Evolutionary conservation across 2,113 vertebrate genomes (phyloP).

Genomic region (Pangasianodon hypophthalmus): DNA sequence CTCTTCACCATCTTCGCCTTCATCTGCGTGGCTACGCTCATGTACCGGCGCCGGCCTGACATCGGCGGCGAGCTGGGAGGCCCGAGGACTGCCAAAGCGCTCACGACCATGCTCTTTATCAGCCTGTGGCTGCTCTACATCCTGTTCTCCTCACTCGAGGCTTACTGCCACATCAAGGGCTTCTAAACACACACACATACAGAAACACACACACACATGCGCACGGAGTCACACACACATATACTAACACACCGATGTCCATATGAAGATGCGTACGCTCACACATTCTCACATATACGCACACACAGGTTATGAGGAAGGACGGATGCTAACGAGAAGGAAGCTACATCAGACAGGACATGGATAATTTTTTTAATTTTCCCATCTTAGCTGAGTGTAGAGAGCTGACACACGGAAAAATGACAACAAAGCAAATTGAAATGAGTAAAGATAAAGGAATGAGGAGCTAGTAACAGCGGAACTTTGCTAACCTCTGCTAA

Average conservation of each 20-base stretch:
- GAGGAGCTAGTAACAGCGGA: neutral
- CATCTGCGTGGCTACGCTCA: conserved; percentile 87
- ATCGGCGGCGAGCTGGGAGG: conserved; percentile 98
- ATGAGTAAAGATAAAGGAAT: neutral
- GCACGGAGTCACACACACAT: conserved; percentile 20
- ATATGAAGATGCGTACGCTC: neutral
- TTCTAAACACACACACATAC: conserved; percentile 52
- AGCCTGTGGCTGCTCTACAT: conserved; percentile 99
- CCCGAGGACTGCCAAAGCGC: conserved; percentile 95
- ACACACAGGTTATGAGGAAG: conserved; percentile 13
- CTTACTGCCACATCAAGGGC: conserved; percentile 90
- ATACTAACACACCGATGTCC: neutral
- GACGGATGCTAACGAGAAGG: neutral
- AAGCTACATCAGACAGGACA: neutral
- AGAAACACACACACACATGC: conserved; percentile 22
- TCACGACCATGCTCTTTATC: conserved; percentile 90
- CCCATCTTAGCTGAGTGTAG: neutral
- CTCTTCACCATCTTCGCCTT: conserved; percentile 99
- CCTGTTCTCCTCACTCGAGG: conserved; percentile 98
- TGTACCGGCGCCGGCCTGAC: conserved; percentile 95
- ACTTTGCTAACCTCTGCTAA: conserved; percentile 11
- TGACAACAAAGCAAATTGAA: neutral
- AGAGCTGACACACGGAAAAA: neutral
- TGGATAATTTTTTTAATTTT: neutral
- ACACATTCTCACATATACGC: neutral